Evolutionary conservation across 2,113 vertebrate species (phyloP), one percentile per base, ranked within the genome.

Genomic region (Neotoma lepida): DNA sequence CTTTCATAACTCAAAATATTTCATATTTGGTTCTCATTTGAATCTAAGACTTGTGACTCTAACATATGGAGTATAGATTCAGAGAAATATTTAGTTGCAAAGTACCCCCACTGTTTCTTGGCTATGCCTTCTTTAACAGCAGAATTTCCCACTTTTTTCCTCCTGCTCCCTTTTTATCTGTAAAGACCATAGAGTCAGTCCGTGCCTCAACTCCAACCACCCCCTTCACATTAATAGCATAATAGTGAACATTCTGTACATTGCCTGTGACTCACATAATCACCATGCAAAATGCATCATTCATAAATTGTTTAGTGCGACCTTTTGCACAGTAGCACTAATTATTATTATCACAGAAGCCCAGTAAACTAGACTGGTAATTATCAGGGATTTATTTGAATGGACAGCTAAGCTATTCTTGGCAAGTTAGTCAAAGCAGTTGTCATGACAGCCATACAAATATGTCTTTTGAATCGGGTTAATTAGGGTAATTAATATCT

Each of bases 341-440:
- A 99, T 99, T 99, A 99, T 99, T 99, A 98, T 98, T 98, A 99
- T 99, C 98, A 98, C 97, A 98, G 98, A 98, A 98, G 98, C 98
- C 98, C 98, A 99, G 98, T 98, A 99, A 99, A 99, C 98, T 98
- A 99, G 98, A 98, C 98, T 98, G 98, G 98, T 99, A 99, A 99
- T 99, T 99, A 99, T 98, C 97, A 97, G 97, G 98, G 98, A 99
- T 99, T 99, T 99, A 99, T 99, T 98, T 99, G 99, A 99, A 98
- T 98, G 99, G 98, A 98, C 98, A 99, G 98, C 98, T 98, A 98
- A 98, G 98, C 98, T 98, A 98, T 99, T 99, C 98, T 98, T 99
- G 98, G 98, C 98, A 98, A 98, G 97, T 98, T 98, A 98, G 98
- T 98, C 98, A 98, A 98, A 98, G 97, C 98, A 98, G 98, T 98